Conservation (phyloP, 2,888 invertebrate genomes). For the Chymomyza fuscimana region DNA sequence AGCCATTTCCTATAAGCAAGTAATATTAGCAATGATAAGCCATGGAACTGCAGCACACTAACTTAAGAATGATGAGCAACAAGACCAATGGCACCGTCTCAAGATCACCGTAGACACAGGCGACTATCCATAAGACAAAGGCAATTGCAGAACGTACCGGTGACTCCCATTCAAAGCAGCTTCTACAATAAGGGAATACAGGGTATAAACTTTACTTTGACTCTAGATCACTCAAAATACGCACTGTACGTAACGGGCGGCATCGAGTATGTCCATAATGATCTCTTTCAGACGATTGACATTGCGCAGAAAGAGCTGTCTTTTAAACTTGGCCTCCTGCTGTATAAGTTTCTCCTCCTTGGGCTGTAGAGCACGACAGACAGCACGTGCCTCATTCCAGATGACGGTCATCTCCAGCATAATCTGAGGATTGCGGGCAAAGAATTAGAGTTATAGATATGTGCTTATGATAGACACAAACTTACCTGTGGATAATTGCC, state of each 20-base stretch:
- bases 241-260: slow-evolving; percentile 95
- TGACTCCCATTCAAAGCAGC: slow-evolving; percentile 98
- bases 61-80: slow-evolving; percentile 88
- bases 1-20: slow-evolving; percentile 77
- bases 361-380: slow-evolving; percentile 95
- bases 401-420: slow-evolving; percentile 93
- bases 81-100: slow-evolving; percentile 95
- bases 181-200: slow-evolving; percentile 82
- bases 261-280: slow-evolving; percentile 92
- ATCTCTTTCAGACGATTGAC: slow-evolving; percentile 95
- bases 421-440: slow-evolving; percentile 81
- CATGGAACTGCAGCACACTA: slow-evolving; percentile 36
- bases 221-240: slow-evolving; percentile 63
- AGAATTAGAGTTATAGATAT: background rate
- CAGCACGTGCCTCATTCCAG: slow-evolving; percentile 96
- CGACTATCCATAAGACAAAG: slow-evolving; percentile 90
- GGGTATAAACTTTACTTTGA: background rate
- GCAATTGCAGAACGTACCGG: slow-evolving; percentile 90
- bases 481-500: slow-evolving; percentile 89
- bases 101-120: slow-evolving; percentile 96
- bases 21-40: background rate
- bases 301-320: slow-evolving; percentile 95
- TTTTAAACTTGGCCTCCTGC: slow-evolving; percentile 96
- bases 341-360: slow-evolving; percentile 97
- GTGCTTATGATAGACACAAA: background rate